Base-by-base conservation (phyloP, 2,797 vertebrate species). In the Argentina silus region DNA sequence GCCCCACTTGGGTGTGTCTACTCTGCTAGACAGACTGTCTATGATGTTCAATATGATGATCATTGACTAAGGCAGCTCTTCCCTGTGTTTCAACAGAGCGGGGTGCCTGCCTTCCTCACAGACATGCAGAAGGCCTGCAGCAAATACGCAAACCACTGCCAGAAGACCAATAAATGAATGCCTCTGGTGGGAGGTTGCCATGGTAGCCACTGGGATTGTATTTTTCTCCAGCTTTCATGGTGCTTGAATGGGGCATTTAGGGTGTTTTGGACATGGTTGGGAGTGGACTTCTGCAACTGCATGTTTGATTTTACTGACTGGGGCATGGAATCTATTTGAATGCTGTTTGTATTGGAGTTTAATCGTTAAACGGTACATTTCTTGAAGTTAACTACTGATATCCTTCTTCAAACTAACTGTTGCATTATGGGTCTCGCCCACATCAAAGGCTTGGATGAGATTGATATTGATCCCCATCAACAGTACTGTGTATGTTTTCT, bases 61-160 rank as follows among this genome's bases (percentile, higher is more conserved):
- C 88, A 78, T 88, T 80, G 70, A 82, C 67, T 2, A 7, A 42
- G 23, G 7, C 59, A 77, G 19, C 27, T 63, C 43, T 36, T 78
- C 7, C 73, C 27, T 79, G 51, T 43, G 73, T 47, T 10, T 50
- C 6, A 50, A 67, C 94, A 97, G 97, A 97, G 73, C 0, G 96
- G 95, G 0, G 95, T 97, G 47, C 96, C 96, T 42, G 86, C 82
- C 61, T 97, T 98, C 87, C 77, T 98, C 60, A 93, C 90, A 0
- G 93, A 96, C 84, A 87, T 96, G 88, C 89, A 91, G 73, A 95
- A 94, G 77, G 97, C 97, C 83, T 97, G 96, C 83, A 69, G 10
- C 73, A 92, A 79, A 50, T 97, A 96, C 79, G 2, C 48, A 0
- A 61, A n/a, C 56, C 88, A 83, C 90, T 84, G 87, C 79, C 73